Percentiles rank a stretch among this genome's conserved stretches.
These are phyloP conservation scores for Podarcis siculus DNA, from an alignment of 2,797 vertebrate species.

Conservation along the genomic window DNA sequence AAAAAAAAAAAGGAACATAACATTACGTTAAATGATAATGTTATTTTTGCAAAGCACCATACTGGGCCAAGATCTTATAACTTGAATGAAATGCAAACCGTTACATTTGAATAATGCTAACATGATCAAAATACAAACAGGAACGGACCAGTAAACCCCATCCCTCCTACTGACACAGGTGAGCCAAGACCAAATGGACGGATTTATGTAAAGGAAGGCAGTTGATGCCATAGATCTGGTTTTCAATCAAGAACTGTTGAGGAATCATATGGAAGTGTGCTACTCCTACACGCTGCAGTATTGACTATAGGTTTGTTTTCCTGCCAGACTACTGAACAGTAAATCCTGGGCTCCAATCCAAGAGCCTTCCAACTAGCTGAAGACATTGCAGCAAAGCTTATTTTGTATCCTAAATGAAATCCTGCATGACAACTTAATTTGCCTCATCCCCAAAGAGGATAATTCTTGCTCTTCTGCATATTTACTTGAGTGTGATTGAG, in stretches of 20 bases:
- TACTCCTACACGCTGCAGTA: background rate
- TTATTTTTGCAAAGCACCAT: no score
- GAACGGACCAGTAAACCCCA: no score
- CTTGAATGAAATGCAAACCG: no score
- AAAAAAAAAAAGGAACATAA: no score
- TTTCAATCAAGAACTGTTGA: background rate
- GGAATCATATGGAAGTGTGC: background rate
- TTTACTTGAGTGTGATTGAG: background rate
- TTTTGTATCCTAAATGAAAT: background rate
- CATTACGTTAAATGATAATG: no score
- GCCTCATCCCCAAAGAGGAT: background rate
- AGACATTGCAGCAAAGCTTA: background rate
- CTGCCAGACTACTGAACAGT: background rate
- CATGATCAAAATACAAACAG: no score
- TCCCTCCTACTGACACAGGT: no score
- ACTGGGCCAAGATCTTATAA: no score
- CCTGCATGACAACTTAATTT: background rate
- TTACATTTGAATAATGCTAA: no score
- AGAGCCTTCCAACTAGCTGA: background rate
- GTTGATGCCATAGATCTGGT: background rate
- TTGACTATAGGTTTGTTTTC: background rate
- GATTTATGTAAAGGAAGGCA: background rate
- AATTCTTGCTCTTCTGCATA: background rate
- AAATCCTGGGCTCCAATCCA: background rate
- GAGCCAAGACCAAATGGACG: background rate